Conservation (phyloP, 2,113 vertebrate genomes). For the Zosterops pallidus region DNA sequence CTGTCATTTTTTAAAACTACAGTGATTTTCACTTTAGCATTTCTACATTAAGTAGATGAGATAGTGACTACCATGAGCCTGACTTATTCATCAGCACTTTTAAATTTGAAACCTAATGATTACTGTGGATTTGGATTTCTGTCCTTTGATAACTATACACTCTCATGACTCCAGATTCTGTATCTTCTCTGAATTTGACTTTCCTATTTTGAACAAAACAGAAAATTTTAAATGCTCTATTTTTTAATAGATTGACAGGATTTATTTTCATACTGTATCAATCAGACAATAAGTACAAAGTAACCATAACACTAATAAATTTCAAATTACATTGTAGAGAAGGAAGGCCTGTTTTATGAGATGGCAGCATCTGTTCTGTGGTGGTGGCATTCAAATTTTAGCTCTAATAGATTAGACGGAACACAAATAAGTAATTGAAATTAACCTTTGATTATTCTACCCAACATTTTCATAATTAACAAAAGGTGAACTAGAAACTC, state of each 20-base stretch:
- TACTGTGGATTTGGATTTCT: not conserved
- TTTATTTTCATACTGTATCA: not conserved
- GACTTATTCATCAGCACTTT: not conserved
- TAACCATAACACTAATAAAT: not conserved
- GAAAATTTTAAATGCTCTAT: not conserved
- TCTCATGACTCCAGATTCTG: not conserved
- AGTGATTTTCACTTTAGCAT: not conserved
- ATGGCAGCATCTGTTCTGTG: not conserved
- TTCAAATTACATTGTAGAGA: not conserved
- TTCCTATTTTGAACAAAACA: not conserved
- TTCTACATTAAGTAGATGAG: not conserved
- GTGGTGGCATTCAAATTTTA: not conserved
- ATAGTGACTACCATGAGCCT: not conserved
- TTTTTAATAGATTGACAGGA: not conserved
- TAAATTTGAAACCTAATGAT: not conserved
- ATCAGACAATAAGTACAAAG: not conserved
- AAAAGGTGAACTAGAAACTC: not conserved
- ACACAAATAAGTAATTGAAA: slow-evolving; percentile 1
- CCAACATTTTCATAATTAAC: not conserved
- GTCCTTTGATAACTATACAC: not conserved
- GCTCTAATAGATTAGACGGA: not conserved
- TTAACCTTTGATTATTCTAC: not conserved
- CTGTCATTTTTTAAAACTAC: not conserved
- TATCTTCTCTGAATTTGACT: not conserved
- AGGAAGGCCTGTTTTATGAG: not conserved